Conservation (phyloP, 2,888 invertebrate genomes). For the Agriopis marginaria region DNA sequence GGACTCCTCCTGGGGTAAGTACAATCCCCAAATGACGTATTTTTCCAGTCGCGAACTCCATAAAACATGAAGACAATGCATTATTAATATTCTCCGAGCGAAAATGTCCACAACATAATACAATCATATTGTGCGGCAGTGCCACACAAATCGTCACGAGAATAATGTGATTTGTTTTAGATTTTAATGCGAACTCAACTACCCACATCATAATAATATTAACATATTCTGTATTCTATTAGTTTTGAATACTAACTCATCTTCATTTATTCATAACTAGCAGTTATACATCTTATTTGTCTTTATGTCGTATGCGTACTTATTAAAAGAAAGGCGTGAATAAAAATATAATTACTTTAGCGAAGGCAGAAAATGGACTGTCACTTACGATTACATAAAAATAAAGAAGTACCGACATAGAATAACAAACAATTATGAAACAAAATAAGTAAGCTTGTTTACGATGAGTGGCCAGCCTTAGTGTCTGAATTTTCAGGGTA, state of each 20-base stretch:
- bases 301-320: not conserved
- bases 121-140: slow-evolving; percentile 31
- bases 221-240: not conserved
- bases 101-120: slow-evolving; percentile 29
- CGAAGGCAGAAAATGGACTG: too few relatives aligned
- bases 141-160: slow-evolving; percentile 21
- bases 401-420: too few relatives aligned
- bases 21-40: slow-evolving; percentile 39
- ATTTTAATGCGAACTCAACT: slow-evolving; percentile 5
- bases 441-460: not conserved
- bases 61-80: slow-evolving; percentile 43
- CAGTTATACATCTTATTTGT: too few relatives aligned
- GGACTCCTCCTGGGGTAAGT: slow-evolving; percentile 80
- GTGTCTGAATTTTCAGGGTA: not conserved
- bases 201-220: not conserved
- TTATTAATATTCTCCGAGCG: slow-evolving; percentile 46
- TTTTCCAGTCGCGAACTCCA: slow-evolving; percentile 29
- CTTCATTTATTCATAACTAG: not conserved
- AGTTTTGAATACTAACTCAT: not conserved
- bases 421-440: too few relatives aligned
- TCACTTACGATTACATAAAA: too few relatives aligned
- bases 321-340: not conserved
- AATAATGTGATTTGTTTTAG: slow-evolving; percentile 16
- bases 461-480: not conserved
- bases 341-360: not conserved